phyloP scores from a whole-genome alignment of 2,888 invertebrate genomes.

The Drosophila pseudotakahashii region DNA sequence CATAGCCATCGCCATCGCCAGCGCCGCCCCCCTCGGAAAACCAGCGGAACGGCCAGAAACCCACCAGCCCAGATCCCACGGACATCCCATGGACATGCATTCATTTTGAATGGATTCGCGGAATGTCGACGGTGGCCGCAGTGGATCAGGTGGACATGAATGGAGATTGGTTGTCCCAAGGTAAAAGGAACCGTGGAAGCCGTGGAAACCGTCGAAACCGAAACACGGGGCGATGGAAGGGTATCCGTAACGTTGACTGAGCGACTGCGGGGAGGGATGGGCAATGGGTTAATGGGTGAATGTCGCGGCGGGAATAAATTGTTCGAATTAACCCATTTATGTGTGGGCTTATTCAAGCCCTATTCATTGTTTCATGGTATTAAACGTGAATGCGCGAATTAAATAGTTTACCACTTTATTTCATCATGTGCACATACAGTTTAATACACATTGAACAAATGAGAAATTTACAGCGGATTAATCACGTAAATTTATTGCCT shows the following conservation, averaged over 20 bases:
- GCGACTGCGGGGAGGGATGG: neutral
- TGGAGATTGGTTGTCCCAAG: slow-evolving; percentile 32
- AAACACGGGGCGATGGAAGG: neutral
- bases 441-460: neutral
- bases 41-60: neutral
- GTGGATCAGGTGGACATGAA: slow-evolving; percentile 44
- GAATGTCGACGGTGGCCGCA: slow-evolving; percentile 25
- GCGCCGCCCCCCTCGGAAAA: neutral
- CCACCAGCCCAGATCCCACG: slow-evolving; percentile 1
- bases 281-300: slow-evolving; percentile 26
- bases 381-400: neutral
- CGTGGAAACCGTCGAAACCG: neutral
- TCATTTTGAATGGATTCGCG: slow-evolving; percentile 41
- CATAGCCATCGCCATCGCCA: neutral
- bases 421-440: neutral
- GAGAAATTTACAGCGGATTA: slow-evolving; percentile 7
- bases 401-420: neutral
- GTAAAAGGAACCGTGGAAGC: neutral
- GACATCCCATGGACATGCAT: slow-evolving; percentile 34
- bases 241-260: neutral
- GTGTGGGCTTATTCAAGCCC: neutral
- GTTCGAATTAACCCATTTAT: slow-evolving; percentile 34
- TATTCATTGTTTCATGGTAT: slow-evolving; percentile 3
- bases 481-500: slow-evolving; percentile 2
- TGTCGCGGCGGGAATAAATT: slow-evolving; percentile 25